Conservation (phyloP, 2,113 vertebrate species). For the Monopterus albus region DNA sequence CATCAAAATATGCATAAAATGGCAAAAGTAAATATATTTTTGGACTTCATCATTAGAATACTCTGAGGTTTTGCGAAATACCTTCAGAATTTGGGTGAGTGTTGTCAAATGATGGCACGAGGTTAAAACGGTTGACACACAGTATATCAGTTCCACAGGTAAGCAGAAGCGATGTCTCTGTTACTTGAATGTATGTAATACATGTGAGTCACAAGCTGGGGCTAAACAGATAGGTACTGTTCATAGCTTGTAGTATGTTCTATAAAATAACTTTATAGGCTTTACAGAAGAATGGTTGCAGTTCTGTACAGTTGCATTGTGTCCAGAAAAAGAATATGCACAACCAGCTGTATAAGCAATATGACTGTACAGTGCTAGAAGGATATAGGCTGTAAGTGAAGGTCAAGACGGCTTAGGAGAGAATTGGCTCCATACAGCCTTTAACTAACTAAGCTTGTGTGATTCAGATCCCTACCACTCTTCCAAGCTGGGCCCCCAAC, state of each 20-base stretch:
- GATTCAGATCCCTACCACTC: conserved; percentile 44
- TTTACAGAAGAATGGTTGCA: neutral
- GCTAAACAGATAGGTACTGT: too few species aligned
- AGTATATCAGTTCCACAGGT: too few species aligned
- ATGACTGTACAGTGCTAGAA: neutral
- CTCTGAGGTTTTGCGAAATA: too few species aligned
- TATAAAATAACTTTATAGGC: neutral
- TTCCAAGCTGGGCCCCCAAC: conserved; percentile 42
- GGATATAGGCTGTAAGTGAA: conserved; percentile 42
- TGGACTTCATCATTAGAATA: too few species aligned
- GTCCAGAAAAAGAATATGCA: neutral
- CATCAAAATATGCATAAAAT: too few species aligned
- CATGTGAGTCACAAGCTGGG: too few species aligned
- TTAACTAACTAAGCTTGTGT: conserved; percentile 45
- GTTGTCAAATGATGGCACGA: too few species aligned
- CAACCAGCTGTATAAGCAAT: neutral
- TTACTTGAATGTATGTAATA: too few species aligned
- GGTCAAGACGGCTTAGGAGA: conserved; percentile 50
- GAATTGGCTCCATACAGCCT: conserved; percentile 40
- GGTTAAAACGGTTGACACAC: too few species aligned
- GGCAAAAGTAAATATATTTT: too few species aligned
- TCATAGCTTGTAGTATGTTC: neutral
- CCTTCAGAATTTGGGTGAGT: too few species aligned
- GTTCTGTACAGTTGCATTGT: neutral
- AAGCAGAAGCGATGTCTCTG: too few species aligned